phyloP scores from a whole-genome alignment of 1,140 invertebrate genomes.

The Drosophila sp. region DNA sequence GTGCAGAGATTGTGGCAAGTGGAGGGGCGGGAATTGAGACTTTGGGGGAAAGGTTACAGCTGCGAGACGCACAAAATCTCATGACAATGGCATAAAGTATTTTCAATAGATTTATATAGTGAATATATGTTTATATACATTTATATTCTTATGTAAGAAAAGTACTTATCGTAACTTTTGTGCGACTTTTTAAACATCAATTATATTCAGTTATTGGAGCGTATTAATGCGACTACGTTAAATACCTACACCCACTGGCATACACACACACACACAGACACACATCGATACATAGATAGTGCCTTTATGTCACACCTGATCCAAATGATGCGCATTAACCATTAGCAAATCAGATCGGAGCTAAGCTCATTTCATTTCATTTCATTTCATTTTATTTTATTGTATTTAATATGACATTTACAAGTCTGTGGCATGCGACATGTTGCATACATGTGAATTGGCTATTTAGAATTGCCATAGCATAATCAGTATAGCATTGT shows the following conservation, averaged over 20 bases:
- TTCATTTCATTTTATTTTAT: too few relatives aligned
- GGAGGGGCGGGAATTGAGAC: not conserved
- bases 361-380: slow-evolving; percentile 27
- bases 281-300: not conserved
- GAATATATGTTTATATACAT: slow-evolving; percentile 28
- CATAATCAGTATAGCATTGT: slow-evolving; percentile 48
- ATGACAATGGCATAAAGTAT: slow-evolving; percentile 66
- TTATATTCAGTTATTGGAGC: slow-evolving; percentile 74
- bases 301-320: slow-evolving; percentile 33
- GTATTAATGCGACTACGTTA: slow-evolving; percentile 64
- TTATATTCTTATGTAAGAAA: slow-evolving; percentile 33
- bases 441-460: slow-evolving; percentile 13
- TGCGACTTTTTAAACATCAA: slow-evolving; percentile 74
- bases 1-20: not conserved
- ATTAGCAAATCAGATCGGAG: slow-evolving; percentile 35
- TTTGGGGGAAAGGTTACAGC: slow-evolving; percentile 55
- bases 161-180: slow-evolving; percentile 76
- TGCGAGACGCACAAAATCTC: slow-evolving; percentile 67
- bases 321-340: slow-evolving; percentile 42
- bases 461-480: slow-evolving; percentile 34
- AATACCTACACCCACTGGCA: slow-evolving; percentile 21
- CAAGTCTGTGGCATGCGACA: slow-evolving; percentile 30
- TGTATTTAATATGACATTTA: slow-evolving; percentile 36
- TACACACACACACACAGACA: slow-evolving; percentile 12
- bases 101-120: slow-evolving; percentile 45